phyloP scores from a whole-genome alignment of 1,140 invertebrate genomes.

The Pemphigus obesinymphae region DNA sequence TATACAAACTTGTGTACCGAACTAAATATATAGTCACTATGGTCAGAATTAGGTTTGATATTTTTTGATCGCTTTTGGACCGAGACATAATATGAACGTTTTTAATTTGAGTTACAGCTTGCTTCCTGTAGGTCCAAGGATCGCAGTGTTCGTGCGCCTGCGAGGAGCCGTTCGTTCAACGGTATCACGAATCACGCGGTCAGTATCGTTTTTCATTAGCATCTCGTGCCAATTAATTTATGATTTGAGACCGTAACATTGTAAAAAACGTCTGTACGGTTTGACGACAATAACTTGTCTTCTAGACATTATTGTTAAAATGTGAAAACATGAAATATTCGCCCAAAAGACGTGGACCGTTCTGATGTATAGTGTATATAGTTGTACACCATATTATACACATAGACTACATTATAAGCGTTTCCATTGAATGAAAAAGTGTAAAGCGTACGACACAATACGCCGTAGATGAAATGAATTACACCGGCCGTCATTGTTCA shows the following conservation, averaged over 20 bases:
- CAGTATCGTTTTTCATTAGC: background rate
- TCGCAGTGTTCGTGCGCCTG: too few relatives aligned
- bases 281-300: background rate
- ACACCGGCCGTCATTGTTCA: background rate
- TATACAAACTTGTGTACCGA: too few relatives aligned
- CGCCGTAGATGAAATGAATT: background rate
- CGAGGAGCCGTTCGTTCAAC: background rate
- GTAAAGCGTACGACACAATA: background rate
- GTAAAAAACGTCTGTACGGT: background rate
- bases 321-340: background rate
- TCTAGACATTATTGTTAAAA: background rate
- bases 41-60: too few relatives aligned
- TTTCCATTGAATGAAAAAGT: too few relatives aligned
- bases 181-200: background rate
- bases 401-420: too few relatives aligned
- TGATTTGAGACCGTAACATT: background rate
- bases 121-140: too few relatives aligned
- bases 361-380: too few relatives aligned
- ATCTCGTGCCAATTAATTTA: background rate
- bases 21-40: too few relatives aligned
- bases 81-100: too few relatives aligned
- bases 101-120: background rate
- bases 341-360: background rate
- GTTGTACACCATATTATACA: too few relatives aligned
- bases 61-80: too few relatives aligned